phyloP scores from a whole-genome alignment of 2,888 invertebrate species.

The Syrista parreyssii region DNA sequence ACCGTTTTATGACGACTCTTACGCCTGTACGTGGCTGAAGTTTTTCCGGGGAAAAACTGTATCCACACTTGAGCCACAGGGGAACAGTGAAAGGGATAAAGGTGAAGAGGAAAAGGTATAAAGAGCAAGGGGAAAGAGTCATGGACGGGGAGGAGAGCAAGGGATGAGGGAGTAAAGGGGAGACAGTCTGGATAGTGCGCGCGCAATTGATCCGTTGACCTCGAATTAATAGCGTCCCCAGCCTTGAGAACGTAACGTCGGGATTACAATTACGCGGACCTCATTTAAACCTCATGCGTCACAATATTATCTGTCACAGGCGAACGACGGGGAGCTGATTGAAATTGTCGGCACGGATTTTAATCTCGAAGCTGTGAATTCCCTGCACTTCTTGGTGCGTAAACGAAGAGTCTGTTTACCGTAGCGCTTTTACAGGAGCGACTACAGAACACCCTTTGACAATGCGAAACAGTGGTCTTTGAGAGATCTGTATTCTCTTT shows the following conservation, averaged over 20 bases:
- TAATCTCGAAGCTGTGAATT: neutral
- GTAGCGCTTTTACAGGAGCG: neutral
- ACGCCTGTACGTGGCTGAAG: neutral
- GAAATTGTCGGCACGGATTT: neutral
- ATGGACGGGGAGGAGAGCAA: neutral
- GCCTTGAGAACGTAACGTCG: conserved; percentile 11
- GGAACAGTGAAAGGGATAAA: neutral
- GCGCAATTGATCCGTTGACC: conserved; percentile 23
- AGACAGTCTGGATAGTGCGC: neutral
- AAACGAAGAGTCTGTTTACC: neutral
- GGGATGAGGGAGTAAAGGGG: neutral
- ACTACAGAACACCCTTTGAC: neutral
- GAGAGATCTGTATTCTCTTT: no score
- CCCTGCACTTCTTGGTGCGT: neutral
- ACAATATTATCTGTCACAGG: neutral
- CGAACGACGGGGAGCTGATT: neutral
- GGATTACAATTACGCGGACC: conserved; percentile 16
- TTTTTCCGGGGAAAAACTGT: neutral
- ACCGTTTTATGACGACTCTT: neutral
- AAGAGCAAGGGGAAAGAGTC: neutral
- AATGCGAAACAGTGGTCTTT: no score
- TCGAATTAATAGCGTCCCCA: conserved; percentile 19
- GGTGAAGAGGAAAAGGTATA: neutral
- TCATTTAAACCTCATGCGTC: neutral
- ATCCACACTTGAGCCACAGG: neutral